Conservation (phyloP, 1,140 invertebrate genomes). For the Eumaeus atala region DNA sequence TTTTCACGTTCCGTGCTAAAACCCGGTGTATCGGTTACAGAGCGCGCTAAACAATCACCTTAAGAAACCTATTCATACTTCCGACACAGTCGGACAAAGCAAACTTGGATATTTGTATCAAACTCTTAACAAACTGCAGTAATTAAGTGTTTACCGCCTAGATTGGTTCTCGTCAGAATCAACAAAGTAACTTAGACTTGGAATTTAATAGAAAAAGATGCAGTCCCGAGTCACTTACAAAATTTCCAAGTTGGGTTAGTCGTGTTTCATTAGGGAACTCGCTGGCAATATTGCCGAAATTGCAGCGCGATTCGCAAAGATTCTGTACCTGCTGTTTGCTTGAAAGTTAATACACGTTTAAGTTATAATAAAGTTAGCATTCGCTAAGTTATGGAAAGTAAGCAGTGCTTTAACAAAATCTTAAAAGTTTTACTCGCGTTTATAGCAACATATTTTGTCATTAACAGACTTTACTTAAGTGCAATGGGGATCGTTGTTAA, state of each 20-base stretch:
- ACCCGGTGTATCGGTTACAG: too few relatives aligned
- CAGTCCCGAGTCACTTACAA: neutral
- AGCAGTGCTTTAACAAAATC: neutral
- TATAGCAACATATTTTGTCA: too few relatives aligned
- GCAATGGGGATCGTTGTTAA: too few relatives aligned
- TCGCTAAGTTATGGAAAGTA: neutral
- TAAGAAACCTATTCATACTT: too few relatives aligned
- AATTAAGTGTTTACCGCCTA: neutral
- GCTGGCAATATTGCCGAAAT: slow-evolving; percentile 12
- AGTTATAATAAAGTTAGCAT: slow-evolving; percentile 4
- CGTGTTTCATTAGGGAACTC: slow-evolving; percentile 10
- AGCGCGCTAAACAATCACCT: too few relatives aligned
- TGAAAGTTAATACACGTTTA: neutral
- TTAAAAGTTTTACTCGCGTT: too few relatives aligned
- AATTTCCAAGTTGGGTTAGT: neutral
- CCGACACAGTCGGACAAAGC: too few relatives aligned
- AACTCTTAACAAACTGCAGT: neutral
- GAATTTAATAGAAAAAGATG: slow-evolving; percentile 8
- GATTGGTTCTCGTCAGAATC: neutral
- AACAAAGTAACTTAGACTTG: slow-evolving; percentile 4
- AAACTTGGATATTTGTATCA: too few relatives aligned
- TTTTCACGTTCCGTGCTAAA: too few relatives aligned
- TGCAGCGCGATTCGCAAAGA: neutral
- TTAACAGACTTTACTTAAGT: too few relatives aligned
- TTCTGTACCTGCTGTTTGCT: slow-evolving; percentile 9